Base-by-base conservation (phyloP, 1,140 invertebrate species). In the Listronotus oregonensis region DNA sequence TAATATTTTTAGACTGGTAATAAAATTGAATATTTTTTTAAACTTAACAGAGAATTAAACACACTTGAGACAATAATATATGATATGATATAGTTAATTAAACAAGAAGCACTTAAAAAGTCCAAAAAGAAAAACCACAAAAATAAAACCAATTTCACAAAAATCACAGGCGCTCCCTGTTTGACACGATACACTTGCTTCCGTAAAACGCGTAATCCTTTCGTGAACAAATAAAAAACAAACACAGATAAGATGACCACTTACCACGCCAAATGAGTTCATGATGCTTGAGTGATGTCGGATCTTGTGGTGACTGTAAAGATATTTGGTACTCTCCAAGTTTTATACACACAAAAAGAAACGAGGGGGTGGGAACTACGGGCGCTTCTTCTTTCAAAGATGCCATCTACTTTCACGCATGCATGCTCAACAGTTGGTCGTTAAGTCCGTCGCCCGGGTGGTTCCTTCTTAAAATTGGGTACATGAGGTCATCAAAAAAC, bases 251-350 rank as follows among this genome's bases (percentile, higher is more conserved):
- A n/a, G 32, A 34, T 10, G 34, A 37, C 56, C 69, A 72, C 77
- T 78, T 78, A 79, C 77, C 77, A 79, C 75, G 72, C 75, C 74
- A 67, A 72, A 76, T 68, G 72, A 75, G 71, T 78, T 79, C 77
- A 79, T 79, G 77, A 78, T 78, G 77, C 76, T 76, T 75, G 71
- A 66, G 64, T 75, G 73, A 69, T 73, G 74, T 72, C 72, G 68
- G 71, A 72, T 74, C 74, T 69, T 69, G 74, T 78, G 75, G 74
- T 76, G 76, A 77, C 75, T 78, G 77, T 78, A 64, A 57, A 57
- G 68, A 64, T 68, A 57, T 69, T 60, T 47, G 71, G 66, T 70
- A 66, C 58, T 67, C 43, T 18, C 64, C 43, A 51, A 49, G 62
- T 74, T 78, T 75, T 78, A 78, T 78, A 77, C 60, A 39, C 15